Conservation (phyloP, 2,797 vertebrate species). For the Phyllotis vaccarum region DNA sequence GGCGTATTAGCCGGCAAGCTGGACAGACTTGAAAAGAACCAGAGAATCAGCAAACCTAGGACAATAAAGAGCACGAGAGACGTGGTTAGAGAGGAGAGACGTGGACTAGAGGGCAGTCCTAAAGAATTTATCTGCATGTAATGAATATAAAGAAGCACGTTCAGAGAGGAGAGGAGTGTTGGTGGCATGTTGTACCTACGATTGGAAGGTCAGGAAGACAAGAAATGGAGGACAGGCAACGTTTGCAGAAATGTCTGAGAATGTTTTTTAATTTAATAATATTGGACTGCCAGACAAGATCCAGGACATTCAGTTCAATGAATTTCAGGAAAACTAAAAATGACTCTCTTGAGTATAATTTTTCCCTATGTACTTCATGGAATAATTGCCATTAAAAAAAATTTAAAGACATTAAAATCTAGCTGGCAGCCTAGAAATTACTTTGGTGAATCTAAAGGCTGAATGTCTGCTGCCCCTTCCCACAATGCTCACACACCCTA, state of each 20-base stretch:
- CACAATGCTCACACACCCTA: accelerated
- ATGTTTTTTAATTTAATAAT: neutral
- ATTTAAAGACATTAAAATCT: neutral
- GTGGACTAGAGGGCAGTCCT: neutral
- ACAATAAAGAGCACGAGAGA: no score
- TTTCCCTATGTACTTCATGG: neutral
- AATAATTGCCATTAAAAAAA: neutral
- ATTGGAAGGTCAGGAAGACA: neutral
- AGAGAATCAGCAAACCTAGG: neutral
- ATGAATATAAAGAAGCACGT: neutral
- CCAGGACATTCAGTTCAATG: neutral
- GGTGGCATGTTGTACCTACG: accelerated
- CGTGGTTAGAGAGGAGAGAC: neutral
- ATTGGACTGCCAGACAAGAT: neutral
- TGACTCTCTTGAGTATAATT: neutral
- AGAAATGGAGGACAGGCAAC: neutral
- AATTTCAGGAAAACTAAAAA: neutral
- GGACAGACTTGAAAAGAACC: neutral
- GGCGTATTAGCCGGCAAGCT: neutral
- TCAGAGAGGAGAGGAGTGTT: neutral
- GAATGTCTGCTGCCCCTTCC: no score
- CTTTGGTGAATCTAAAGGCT: neutral
- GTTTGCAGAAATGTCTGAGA: neutral
- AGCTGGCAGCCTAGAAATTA: neutral
- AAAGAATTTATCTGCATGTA: neutral